Evolutionary conservation across 2,888 invertebrate genomes (phyloP), one percentile per base, ranked within the genome.

Genomic region (Malthinus seriepunctatus): DNA sequence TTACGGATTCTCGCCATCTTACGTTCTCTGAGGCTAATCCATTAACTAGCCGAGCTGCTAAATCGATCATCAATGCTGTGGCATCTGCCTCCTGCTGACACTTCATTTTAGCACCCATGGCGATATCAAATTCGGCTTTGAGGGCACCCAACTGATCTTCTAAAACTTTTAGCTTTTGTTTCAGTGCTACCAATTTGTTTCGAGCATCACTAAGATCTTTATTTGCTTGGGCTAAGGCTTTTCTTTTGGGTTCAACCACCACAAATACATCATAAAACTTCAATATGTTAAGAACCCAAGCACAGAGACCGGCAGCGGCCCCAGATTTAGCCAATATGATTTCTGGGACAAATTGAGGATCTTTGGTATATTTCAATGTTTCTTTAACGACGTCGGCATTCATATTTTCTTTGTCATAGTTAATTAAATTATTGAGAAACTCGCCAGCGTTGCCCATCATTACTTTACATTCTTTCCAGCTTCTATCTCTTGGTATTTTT

Each of bases 401-500:
- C 74, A 97, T 95, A 73, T 95, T 93, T 75, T 96, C 95, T 73
- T 97, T 97, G 74, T 97, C 93, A 71, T 95, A 95, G 75, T 90
- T 88, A 11, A 91, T 85, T 38, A 97, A 81, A 70, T 89, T 88
- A 65, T 88, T 84, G 47, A 97, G 80, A 75, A 97, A 97, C 67
- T 88, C 86, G 78, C 96, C 95, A 2, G 93, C 89, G 78, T 92
- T 93, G 8, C 87, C 88, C 95, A 97, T 97, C 84, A 95, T 88
- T 5, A 83, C 84, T 81, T 96, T 95, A 67, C 91, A 90, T 11
- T 90, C 86, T 75, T 95, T 96, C 97, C 97, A 97, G 23, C 91
- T 91, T 63, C 91, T 84, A 75, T 97, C 97, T 82, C 93, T 91
- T 0, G 96, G 93, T 51, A 96, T 83, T 71, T 86, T 88, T 3